Base-by-base conservation (phyloP, 2,797 vertebrate genomes). In the Siniperca scherzeri region DNA sequence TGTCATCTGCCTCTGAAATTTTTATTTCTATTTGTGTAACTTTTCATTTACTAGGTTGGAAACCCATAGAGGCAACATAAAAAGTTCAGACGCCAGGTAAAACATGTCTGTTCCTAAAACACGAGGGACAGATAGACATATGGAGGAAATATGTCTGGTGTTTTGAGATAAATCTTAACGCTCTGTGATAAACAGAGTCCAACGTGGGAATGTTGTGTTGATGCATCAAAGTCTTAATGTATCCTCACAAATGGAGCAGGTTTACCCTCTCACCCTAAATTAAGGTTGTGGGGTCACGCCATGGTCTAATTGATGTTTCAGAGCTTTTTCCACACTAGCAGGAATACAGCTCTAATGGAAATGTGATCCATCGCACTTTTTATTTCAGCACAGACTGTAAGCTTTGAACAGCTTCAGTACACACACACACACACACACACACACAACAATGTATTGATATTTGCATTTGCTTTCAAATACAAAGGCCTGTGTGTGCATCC, bases 351-450 rank as follows among this genome's bases (percentile, higher is more conserved):
- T 25, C 4, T 27, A 14, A 67, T 65, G 30, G 46, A 74, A 44
- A 74, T 33, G 2, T 46, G 22, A 33, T 1, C 5, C 11, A 14
- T 30, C 17, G 5, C 12, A 53, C 25, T 7, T 30, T n/a, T 40
- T 30, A 17, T 72, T 71, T 30, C 21, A 50, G 36, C 30, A 13
- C 40, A 22, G 22, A 46, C n/a, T 40, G 5, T 73, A 53, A 59
- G 44, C 25, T 66, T 25, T 62, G 57, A 38, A 65, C 53, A 59
- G 25, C 53, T 19, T 80, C 57, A 52, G n/a, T 30, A 19, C 52
- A 60, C 55, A 67, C n/a, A n/a, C n/a, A 65, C 33, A 33, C 33
- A 33, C 33, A 33, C 33, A 33, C 33, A 33, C 48, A 69, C 42
- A 33, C 40, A 46, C 13, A 60, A 13, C 36, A 57, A 7, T 14